Evolutionary conservation across 2,113 vertebrate species (phyloP).

Genomic region (Callaeas wilsoni): DNA sequence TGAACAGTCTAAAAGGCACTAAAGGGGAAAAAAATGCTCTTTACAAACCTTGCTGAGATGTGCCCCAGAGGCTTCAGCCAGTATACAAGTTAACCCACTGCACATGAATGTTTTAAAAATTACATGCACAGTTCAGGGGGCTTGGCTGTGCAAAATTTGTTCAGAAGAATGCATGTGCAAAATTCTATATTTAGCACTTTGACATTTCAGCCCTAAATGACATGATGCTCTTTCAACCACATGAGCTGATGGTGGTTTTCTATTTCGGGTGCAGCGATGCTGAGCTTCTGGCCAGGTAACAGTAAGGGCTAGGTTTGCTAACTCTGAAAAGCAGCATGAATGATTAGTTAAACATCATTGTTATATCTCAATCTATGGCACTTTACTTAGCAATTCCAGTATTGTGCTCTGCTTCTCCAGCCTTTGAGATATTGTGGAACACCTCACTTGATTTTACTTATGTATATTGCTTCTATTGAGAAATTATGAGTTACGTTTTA

Average conservation of each 20-base stretch:
- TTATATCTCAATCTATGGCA: neutral
- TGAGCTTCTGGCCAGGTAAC: neutral
- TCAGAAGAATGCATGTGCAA: neutral
- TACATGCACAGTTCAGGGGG: neutral
- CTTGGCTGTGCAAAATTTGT: neutral
- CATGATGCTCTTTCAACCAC: neutral
- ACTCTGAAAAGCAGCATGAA: neutral
- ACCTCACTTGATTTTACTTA: neutral
- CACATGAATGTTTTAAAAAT: neutral
- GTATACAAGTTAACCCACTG: neutral
- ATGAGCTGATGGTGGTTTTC: neutral
- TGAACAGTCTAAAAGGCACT: neutral
- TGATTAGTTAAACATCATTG: neutral
- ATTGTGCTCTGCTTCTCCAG: neutral
- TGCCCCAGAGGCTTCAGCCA: neutral
- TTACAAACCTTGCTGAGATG: neutral
- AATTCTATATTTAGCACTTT: neutral
- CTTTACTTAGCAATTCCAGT: neutral
- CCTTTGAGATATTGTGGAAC: neutral
- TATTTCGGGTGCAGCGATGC: accelerated
- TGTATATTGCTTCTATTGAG: neutral
- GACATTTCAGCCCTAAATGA: neutral
- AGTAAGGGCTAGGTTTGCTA: neutral
- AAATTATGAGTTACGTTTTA: neutral
- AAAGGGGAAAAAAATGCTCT: neutral